Evolutionary conservation across 92 coral and sea anemone genomes (phyloP).

Genomic region (Porites cylindrica): DNA sequence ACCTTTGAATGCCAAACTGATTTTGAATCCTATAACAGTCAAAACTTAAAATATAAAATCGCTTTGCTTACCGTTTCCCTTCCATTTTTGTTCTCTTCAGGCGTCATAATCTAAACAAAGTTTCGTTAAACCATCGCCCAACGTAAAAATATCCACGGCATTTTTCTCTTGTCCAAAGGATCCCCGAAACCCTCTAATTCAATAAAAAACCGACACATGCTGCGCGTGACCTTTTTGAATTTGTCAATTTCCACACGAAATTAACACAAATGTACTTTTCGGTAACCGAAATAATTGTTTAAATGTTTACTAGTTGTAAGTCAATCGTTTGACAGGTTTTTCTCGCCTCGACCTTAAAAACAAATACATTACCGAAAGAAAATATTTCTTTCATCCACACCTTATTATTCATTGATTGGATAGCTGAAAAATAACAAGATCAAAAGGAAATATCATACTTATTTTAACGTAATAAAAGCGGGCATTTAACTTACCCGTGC

Average conservation of each 20-base stretch:
- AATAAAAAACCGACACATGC: neutral
- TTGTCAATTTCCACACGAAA: conserved; percentile 8
- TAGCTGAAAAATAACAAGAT: neutral
- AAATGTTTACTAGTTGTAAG: neutral
- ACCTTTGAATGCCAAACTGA: neutral
- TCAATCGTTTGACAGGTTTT: conserved; percentile 49
- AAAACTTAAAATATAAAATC: neutral
- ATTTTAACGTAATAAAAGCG: neutral
- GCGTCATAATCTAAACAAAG: conserved; percentile 11
- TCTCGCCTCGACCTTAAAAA: conserved; percentile 28
- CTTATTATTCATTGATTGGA: conserved; percentile 19
- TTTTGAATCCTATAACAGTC: neutral
- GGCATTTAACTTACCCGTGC: conserved; percentile 24
- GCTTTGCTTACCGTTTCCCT: conserved; percentile 23
- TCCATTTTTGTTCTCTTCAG: conserved; percentile 14
- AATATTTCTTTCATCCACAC: conserved; percentile 18
- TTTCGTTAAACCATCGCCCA: neutral
- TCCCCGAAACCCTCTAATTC: neutral
- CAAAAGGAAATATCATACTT: neutral
- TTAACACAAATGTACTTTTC: conserved; percentile 8
- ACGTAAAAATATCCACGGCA: neutral
- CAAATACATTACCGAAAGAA: neutral
- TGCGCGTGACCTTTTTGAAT: neutral
- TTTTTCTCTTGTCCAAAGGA: neutral
- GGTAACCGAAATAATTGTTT: conserved; percentile 9